Percentiles rank a stretch among this genome's conserved stretches.
These are phyloP conservation scores for Embiotoca jacksoni DNA, from an alignment of 2,113 vertebrate genomes.

Conservation along the genomic window DNA sequence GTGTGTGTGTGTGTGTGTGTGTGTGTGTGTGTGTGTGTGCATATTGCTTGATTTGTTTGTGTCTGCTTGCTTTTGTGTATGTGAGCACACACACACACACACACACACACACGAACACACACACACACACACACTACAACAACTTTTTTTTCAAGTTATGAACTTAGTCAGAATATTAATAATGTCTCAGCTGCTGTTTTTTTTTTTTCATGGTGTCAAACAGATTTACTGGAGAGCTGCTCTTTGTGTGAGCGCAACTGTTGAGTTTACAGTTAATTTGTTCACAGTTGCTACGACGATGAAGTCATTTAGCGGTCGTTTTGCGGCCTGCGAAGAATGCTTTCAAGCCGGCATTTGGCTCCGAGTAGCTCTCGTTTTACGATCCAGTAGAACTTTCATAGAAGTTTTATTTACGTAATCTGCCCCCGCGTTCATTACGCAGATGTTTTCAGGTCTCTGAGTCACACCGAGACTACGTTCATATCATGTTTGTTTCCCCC, in stretches of 20 bases:
- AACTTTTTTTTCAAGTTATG: slow-evolving; percentile 5
- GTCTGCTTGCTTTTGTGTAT: slow-evolving; percentile 5
- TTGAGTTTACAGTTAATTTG: slow-evolving; percentile 47
- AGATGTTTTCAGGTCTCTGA: slow-evolving; percentile 21
- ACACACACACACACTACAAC: neutral
- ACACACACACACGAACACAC: neutral
- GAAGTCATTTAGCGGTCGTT: slow-evolving; percentile 35
- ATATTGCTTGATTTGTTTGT: neutral
- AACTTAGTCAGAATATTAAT: slow-evolving; percentile 44
- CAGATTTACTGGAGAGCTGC: slow-evolving; percentile 27
- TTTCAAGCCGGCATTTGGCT: slow-evolving; percentile 31
- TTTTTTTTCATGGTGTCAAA: slow-evolving; percentile 48
- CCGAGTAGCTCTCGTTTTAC: slow-evolving; percentile 37
- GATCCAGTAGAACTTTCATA: slow-evolving; percentile 18
- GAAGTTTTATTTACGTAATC: slow-evolving; percentile 2
- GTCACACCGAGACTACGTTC: slow-evolving; percentile 9
- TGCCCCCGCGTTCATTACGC: slow-evolving; percentile 7
- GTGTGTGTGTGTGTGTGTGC: slow-evolving; percentile 9
- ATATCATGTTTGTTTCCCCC: slow-evolving; percentile 3
- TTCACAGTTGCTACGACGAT: slow-evolving; percentile 40
- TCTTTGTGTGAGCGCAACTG: slow-evolving; percentile 25
- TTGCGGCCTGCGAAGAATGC: slow-evolving; percentile 27
- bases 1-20: slow-evolving; percentile 16
- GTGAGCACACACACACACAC: neutral
- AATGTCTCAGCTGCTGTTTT: slow-evolving; percentile 22